Conservation (phyloP, 2,113 vertebrate genomes). For the Anolis sagrei region DNA sequence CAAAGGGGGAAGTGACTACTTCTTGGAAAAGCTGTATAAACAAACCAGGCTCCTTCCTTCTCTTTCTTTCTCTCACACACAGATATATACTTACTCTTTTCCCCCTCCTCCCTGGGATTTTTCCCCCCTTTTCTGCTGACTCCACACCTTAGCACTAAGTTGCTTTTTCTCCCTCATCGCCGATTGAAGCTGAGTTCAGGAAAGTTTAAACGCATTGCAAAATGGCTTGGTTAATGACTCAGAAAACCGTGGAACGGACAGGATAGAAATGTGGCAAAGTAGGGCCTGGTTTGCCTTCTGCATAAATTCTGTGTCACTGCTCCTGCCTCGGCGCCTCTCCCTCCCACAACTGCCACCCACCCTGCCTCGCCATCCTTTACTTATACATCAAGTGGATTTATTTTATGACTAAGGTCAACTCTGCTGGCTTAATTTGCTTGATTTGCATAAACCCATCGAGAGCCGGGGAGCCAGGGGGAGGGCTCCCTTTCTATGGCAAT, state of each 20-base stretch:
- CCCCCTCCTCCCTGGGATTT: neutral
- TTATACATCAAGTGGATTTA: conserved; percentile 55
- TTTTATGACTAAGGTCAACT: conserved; percentile 54
- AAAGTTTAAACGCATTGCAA: conserved; percentile 49
- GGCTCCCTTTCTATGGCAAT: conserved; percentile 51
- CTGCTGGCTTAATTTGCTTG: conserved; percentile 33
- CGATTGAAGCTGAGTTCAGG: conserved; percentile 46
- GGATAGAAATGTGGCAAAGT: conserved; percentile 3
- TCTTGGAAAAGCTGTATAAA: neutral
- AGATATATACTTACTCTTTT: neutral
- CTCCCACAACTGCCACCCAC: neutral
- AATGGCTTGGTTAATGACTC: conserved; percentile 54
- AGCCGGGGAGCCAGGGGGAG: conserved; percentile 36
- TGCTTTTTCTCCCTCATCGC: conserved; percentile 24
- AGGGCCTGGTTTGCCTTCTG: neutral
- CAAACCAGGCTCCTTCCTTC: neutral
- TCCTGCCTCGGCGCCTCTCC: neutral
- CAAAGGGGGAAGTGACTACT: neutral
- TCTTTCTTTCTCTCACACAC: neutral
- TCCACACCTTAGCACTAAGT: conserved; percentile 39
- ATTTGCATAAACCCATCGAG: conserved; percentile 57
- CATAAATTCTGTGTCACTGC: neutral
- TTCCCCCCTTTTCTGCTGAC: conserved; percentile 36
- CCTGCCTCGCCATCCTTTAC: neutral
- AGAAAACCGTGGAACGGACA: conserved; percentile 36